Evolutionary conservation across 1,140 invertebrate species (phyloP), one percentile per base, ranked within the genome.

Genomic region (Telenomus remus): DNA sequence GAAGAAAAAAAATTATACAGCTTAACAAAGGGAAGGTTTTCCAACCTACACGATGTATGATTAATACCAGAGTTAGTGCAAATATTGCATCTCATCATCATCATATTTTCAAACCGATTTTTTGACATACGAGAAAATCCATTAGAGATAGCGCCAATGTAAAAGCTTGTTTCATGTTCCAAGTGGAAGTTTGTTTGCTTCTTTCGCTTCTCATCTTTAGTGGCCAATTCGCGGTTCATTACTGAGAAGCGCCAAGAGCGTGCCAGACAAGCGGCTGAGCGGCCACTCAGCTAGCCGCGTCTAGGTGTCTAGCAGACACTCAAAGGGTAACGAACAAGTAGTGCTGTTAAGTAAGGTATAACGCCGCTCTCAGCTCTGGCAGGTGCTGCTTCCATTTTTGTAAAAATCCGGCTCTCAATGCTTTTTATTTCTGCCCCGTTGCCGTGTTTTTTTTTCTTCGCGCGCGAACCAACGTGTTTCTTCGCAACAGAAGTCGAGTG

Each of bases 241-340:
- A 77, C 69, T 49, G 42, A 65, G 75, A 71, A 71, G 55, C 70
- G 61, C 76, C 71, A 54, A 69, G 71, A 78, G 75, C 68, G 63
- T 60, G 64, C 44, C 69, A 80, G 70, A 73, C 70, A 59, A n/a
- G 47, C 69, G 15, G 33, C 39, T 27, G 51, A 51, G 47, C 54
- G 44, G 16, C 60, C 60, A 72, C 54, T 59, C 60, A 66, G 70
- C 61, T 65, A 66, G 76, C 61, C 68, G 74, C 69, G 79, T 81
- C 73, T 79, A 78, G 60, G 70, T 79, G 78, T 81, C 76, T 66
- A 73, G 70, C 73, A 51, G 64, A 76, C 81, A 78, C 80, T 82
- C 80, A 80, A 78, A 78, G 71, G 71, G 76, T 80, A 84, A 82
- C 78, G 79, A 78, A 82, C 81, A 79, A 78, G 79, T 76, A 80